phyloP scores from a whole-genome alignment of 1,140 invertebrate genomes.

The Battus philenor region DNA sequence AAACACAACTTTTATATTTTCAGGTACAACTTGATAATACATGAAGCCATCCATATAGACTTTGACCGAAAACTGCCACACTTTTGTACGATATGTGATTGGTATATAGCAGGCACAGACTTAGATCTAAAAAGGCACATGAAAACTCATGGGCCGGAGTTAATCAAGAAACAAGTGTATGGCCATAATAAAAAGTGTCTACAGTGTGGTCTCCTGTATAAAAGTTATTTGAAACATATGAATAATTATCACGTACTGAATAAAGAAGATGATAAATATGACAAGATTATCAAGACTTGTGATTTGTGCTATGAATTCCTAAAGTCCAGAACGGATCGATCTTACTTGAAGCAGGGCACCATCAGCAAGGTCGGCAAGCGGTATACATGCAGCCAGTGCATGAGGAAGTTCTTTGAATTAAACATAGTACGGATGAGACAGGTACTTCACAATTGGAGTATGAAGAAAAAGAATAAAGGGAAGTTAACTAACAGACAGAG shows the following conservation, averaged over 20 bases:
- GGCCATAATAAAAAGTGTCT: neutral
- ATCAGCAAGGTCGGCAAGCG: constrained; percentile 10
- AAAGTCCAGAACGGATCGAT: constrained; percentile 8
- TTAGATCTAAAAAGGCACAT: constrained; percentile 13
- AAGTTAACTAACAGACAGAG: constrained; percentile 24
- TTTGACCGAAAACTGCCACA: constrained; percentile 1
- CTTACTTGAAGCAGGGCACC: constrained; percentile 14
- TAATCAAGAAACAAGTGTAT: neutral
- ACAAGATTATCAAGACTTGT: constrained; percentile 15
- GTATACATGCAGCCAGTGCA: constrained; percentile 18
- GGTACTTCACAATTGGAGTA: constrained; percentile 12
- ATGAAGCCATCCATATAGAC: constrained; percentile 23
- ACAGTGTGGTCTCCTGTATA: neutral
- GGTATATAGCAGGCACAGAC: constrained; percentile 22
- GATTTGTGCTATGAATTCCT: constrained; percentile 22
- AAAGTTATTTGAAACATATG: neutral
- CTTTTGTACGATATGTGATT: constrained; percentile 27
- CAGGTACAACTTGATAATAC: constrained; percentile 28
- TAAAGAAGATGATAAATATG: neutral
- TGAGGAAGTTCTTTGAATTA: constrained; percentile 20
- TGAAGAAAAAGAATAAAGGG: neutral
- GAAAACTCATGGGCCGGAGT: constrained; percentile 1
- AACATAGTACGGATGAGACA: constrained; percentile 15
- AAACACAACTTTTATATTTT: constrained; percentile 17
- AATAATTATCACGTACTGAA: neutral